phyloP scores from a whole-genome alignment of 1,140 invertebrate genomes.

The Drosophila serrata region DNA sequence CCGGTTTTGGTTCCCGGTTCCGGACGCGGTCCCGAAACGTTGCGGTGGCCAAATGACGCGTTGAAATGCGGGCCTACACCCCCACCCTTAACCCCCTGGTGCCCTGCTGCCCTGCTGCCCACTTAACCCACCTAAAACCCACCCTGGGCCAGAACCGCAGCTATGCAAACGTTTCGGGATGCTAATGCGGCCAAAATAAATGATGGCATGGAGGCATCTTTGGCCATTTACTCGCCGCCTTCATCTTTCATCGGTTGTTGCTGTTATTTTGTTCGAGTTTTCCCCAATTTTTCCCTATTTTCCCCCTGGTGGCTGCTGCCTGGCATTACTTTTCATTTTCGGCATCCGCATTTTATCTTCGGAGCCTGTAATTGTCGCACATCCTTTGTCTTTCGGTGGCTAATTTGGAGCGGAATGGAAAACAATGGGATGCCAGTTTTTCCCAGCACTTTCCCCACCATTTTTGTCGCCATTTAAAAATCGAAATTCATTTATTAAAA shows the following conservation, averaged over 20 bases:
- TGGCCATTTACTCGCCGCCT: conserved; percentile 35
- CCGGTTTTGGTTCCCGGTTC: background rate
- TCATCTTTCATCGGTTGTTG: conserved; percentile 41
- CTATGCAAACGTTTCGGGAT: conserved; percentile 37
- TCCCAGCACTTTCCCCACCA: conserved; percentile 1
- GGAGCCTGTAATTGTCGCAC: conserved; percentile 32
- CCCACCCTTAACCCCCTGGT: background rate
- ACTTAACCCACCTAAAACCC: background rate
- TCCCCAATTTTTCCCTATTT: background rate
- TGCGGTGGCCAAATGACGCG: conserved; percentile 34
- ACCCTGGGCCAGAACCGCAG: conserved; percentile 10
- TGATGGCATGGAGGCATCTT: conserved; percentile 38
- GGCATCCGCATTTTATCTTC: conserved; percentile 53
- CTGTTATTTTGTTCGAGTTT: background rate
- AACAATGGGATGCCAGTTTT: conserved; percentile 13
- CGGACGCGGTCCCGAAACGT: conserved; percentile 6
- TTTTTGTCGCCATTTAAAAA: conserved; percentile 5
- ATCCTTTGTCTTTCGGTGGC: conserved; percentile 27
- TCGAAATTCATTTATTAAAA: conserved; percentile 27
- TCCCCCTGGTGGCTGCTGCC: background rate
- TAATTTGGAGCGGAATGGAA: conserved; percentile 38
- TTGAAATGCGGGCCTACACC: conserved; percentile 23
- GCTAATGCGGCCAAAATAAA: conserved; percentile 48
- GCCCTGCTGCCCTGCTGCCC: background rate
- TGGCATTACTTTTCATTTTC: conserved; percentile 48